Base-by-base conservation (phyloP, 2,113 vertebrate genomes). In the Gasterosteus aculeatus region DNA sequence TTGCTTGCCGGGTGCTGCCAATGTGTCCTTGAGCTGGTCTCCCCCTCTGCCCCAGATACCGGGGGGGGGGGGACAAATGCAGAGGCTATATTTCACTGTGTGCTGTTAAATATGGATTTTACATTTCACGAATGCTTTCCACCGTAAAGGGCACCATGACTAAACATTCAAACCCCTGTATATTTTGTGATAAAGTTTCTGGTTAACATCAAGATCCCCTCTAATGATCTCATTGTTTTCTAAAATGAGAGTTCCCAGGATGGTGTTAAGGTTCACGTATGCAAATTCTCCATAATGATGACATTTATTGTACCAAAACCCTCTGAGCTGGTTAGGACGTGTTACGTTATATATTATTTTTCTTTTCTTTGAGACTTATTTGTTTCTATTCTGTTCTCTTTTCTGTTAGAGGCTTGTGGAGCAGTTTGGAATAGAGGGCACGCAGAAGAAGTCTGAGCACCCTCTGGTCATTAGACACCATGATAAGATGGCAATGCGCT, bases 391-490 rank as follows among this genome's bases (percentile, higher is more conserved):
- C 11, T 61, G 3, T 72, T 76, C 14, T 31, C 3, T 26, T 62
- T 31, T 46, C 14, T 56, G n/a, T 59, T 60, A 94, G 93, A 89
- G 41, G 22, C 41, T 94, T 6, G 22, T 69, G 49, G 69, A 82
- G 16, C 75, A 51, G 68, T 91, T 89, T 73, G 85, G 69, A 16
- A 16, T 51, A 16, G 61, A 57, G 15, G 41, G 83, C 56, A 47
- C 10, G 18, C 38, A 81, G 60, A 83, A 86, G 59, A 78, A 72
- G 41, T 5, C 70, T 3, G 80, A 74, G 18, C 87, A 91, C 1
- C 95, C 95, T 22, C 64, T 94, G 41, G 79, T 98, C 1, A 62
- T 97, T 85, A 95, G 94, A 82, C 94, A 93, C 75, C 95, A 96
- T 0, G 93, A 99, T 72, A 81, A 85, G 12, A 86, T 90, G 6